Percentiles rank a stretch among this genome's conserved stretches.
These are phyloP conservation scores for Palaemon carinicauda DNA, from an alignment of 1,140 invertebrate genomes.

Conservation along the genomic window DNA sequence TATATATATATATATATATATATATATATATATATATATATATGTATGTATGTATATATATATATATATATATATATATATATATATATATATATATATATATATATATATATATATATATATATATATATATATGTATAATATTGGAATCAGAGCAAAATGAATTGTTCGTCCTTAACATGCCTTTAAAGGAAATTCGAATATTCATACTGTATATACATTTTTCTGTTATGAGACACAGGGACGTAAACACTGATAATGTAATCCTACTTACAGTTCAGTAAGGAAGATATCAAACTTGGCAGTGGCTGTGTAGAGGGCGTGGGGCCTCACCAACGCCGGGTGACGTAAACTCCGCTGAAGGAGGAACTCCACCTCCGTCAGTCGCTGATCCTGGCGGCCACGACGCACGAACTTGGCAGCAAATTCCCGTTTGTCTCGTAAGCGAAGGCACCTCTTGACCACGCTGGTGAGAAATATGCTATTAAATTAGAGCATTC, in stretches of 20 bases:
- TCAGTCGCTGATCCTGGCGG: constrained; percentile 69
- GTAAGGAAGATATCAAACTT: constrained; percentile 77
- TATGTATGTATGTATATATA: too few relatives aligned
- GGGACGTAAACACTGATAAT: too few relatives aligned
- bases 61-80: too few relatives aligned
- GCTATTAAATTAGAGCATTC: too few relatives aligned
- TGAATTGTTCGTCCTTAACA: too few relatives aligned
- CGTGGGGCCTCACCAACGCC: constrained; percentile 75
- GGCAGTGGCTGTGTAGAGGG: constrained; percentile 78
- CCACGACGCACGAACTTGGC: constrained; percentile 77
- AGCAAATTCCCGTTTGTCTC: constrained; percentile 78
- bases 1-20: too few relatives aligned
- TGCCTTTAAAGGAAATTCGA: too few relatives aligned
- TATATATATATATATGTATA: neutral
- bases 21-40: too few relatives aligned
- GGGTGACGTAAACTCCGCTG: constrained; percentile 75
- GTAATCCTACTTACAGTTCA: constrained; percentile 80
- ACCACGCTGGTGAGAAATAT: constrained; percentile 62
- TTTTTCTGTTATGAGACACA: too few relatives aligned
- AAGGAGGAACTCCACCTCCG: constrained; percentile 73
- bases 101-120: neutral
- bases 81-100: too few relatives aligned
- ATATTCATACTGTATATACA: too few relatives aligned
- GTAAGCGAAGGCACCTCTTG: constrained; percentile 66
- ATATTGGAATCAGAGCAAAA: neutral